These are phyloP conservation scores for Cyanistes caeruleus DNA, from an alignment of 2,113 vertebrate genomes.

Conservation along the genomic window DNA sequence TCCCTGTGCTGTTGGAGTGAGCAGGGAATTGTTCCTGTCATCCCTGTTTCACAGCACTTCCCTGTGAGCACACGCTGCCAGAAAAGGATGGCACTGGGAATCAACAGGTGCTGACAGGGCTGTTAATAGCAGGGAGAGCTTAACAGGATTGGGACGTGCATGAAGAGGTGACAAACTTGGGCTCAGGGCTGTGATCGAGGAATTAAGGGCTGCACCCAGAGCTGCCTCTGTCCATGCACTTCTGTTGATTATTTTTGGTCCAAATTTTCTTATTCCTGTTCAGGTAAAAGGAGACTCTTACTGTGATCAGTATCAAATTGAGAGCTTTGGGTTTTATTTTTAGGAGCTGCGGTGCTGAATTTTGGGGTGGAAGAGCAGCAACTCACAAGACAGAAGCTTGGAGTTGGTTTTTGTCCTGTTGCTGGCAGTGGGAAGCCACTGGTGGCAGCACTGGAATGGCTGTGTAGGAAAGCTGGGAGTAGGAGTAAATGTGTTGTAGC, in stretches of 20 bases:
- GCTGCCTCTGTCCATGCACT: fast-evolving
- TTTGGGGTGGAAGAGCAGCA: not conserved
- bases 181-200: not conserved
- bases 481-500: not conserved
- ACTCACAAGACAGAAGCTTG: not conserved
- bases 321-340: not conserved
- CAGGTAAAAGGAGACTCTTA: not conserved
- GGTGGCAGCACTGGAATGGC: not conserved
- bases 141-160: not conserved
- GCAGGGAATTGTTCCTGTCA: not conserved
- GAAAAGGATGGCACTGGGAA: not conserved
- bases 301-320: not conserved
- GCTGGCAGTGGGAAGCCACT: not conserved
- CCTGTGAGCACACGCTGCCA: not conserved
- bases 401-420: not conserved
- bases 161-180: not conserved
- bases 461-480: not conserved
- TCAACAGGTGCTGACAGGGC: not conserved
- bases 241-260: not conserved
- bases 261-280: not conserved
- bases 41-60: not conserved
- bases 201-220: not conserved
- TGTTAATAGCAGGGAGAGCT: not conserved
- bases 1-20: not conserved
- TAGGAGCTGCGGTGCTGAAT: not conserved